phyloP scores from a whole-genome alignment of 2,888 invertebrate genomes.

The Mellilla xanthometata region DNA sequence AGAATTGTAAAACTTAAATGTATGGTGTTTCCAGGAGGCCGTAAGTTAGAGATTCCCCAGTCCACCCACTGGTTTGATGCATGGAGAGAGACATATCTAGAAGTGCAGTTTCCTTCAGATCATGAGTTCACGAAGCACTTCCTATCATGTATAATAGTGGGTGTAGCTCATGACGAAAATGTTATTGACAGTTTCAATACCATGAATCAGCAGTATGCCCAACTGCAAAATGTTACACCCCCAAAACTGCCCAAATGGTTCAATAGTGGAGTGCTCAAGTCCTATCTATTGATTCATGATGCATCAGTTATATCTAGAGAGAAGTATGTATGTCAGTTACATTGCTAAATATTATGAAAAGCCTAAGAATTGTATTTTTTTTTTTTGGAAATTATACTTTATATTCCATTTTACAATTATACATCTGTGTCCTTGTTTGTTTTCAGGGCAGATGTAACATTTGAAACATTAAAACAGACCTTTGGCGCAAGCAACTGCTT shows the following conservation, averaged over 20 bases:
- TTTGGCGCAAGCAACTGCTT: constrained; percentile 95
- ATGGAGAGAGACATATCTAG: constrained; percentile 95
- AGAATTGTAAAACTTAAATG: too few relatives aligned
- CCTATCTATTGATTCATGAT: constrained; percentile 95
- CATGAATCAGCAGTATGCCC: constrained; percentile 90
- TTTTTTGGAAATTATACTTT: too few relatives aligned
- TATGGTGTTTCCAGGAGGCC: constrained; percentile 65
- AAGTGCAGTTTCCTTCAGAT: constrained; percentile 94
- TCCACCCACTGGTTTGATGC: constrained; percentile 97
- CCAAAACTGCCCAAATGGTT: constrained; percentile 94
- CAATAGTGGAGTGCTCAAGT: constrained; percentile 90
- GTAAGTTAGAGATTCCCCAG: constrained; percentile 87
- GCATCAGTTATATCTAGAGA: constrained; percentile 87
- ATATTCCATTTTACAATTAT: too few relatives aligned
- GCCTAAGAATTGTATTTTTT: too few relatives aligned
- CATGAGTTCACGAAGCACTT: constrained; percentile 98
- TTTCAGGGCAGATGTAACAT: constrained; percentile 91
- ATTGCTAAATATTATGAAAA: too few relatives aligned
- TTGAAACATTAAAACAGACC: constrained; percentile 92
- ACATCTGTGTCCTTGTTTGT: too few relatives aligned
- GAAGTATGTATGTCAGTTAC: constrained; percentile 81
- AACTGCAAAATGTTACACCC: constrained; percentile 88
- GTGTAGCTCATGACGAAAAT: constrained; percentile 87
- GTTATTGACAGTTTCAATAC: constrained; percentile 92
- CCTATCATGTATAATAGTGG: constrained; percentile 90